Percentiles rank a stretch among this genome's conserved stretches.
Conservation (phyloP, 2,888 invertebrate species). For the Hetaerina titia region DNA sequence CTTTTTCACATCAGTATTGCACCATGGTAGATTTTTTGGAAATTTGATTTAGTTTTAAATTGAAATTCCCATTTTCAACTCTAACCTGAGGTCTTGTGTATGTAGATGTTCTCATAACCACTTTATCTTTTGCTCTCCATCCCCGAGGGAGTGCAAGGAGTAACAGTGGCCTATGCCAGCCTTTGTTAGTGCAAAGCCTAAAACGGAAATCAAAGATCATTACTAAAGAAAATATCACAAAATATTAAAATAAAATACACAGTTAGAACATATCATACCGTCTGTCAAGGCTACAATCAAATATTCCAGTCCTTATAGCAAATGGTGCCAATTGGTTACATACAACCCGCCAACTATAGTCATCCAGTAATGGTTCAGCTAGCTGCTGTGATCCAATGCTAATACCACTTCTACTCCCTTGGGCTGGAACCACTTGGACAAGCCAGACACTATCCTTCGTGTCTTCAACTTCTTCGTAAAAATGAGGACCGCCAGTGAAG, state of each 20-base stretch:
- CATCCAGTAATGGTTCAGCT: constrained; percentile 73
- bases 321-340: constrained; percentile 76
- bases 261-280: constrained; percentile 73
- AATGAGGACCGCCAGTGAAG: constrained; percentile 73
- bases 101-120: constrained; percentile 75
- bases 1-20: too few species aligned
- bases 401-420: constrained; percentile 70
- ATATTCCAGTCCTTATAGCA: constrained; percentile 78
- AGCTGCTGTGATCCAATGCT: constrained; percentile 39
- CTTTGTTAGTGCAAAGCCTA: constrained; percentile 77
- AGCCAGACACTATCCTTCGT: constrained; percentile 80
- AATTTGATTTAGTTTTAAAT: too few species aligned
- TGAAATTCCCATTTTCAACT: too few species aligned
- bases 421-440: constrained; percentile 76
- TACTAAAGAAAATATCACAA: not conserved
- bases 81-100: constrained; percentile 74
- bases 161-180: constrained; percentile 77
- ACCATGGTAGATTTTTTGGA: too few species aligned
- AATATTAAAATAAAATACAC: not conserved
- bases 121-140: constrained; percentile 77
- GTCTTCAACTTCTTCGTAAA: constrained; percentile 77
- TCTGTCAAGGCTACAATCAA: constrained; percentile 77
- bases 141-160: constrained; percentile 78
- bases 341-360: constrained; percentile 76
- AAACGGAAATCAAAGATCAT: constrained; percentile 70